These are phyloP conservation scores for Bombus ignitus DNA, from an alignment of 1,140 invertebrate genomes.

Conservation along the genomic window DNA sequence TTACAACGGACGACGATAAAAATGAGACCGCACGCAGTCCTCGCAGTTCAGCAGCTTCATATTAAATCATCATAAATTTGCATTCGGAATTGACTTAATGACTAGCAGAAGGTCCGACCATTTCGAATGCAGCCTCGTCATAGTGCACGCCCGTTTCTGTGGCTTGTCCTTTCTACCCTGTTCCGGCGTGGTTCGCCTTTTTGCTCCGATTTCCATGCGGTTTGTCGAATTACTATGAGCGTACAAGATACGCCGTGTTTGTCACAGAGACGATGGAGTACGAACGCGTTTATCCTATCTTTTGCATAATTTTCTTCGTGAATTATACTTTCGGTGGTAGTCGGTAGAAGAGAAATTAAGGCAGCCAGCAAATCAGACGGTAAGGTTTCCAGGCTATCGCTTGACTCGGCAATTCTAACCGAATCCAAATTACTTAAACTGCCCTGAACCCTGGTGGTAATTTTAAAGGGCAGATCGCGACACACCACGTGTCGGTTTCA, in stretches of 20 bases:
- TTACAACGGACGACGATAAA: slow-evolving; percentile 30
- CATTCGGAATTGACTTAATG: slow-evolving; percentile 73
- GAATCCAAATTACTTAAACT: background rate
- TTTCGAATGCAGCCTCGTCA: slow-evolving; percentile 59
- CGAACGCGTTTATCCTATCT: background rate
- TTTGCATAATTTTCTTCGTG: slow-evolving; percentile 1
- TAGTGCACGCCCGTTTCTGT: slow-evolving; percentile 4
- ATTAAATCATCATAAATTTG: slow-evolving; percentile 77
- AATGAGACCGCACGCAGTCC: slow-evolving; percentile 47
- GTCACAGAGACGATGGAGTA: background rate
- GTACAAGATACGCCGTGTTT: background rate
- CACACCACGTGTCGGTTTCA: too few relatives aligned
- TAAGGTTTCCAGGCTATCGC: background rate
- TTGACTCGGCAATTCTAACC: background rate
- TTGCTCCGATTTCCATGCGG: background rate
- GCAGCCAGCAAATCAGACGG: too few relatives aligned
- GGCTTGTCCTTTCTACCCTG: background rate
- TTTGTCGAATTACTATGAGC: background rate
- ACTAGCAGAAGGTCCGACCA: slow-evolving; percentile 62
- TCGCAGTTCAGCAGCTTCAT: slow-evolving; percentile 61
- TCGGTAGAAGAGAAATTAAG: background rate
- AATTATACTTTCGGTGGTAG: background rate
- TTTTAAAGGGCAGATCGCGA: too few relatives aligned
- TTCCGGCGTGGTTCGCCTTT: background rate
- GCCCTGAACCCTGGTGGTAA: too few relatives aligned